These are phyloP conservation scores for Cantharis rustica DNA, from an alignment of 2,888 invertebrate genomes.

Conservation along the genomic window DNA sequence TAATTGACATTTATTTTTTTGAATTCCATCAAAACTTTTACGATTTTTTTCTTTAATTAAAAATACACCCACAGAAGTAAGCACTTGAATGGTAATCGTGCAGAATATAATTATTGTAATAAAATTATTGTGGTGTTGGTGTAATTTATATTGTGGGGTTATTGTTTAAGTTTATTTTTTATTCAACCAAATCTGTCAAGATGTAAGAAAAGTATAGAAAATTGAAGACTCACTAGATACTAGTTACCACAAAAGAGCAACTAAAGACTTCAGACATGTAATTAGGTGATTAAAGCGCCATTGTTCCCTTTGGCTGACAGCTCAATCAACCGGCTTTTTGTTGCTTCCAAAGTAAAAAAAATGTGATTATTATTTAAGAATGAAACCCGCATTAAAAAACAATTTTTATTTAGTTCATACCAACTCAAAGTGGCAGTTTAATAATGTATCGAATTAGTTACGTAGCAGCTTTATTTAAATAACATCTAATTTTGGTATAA, in stretches of 20 bases:
- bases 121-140: background rate
- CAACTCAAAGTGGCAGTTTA: slow-evolving; percentile 36
- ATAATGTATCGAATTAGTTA: slow-evolving; percentile 26
- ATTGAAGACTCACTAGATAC: slow-evolving; percentile 36
- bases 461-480: slow-evolving; percentile 14
- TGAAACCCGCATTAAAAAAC: slow-evolving; percentile 54
- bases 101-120: background rate
- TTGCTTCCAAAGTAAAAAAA: slow-evolving; percentile 46
- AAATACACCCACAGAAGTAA: background rate
- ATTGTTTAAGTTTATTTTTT: slow-evolving; percentile 1
- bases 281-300: slow-evolving; percentile 56
- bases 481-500: slow-evolving; percentile 41
- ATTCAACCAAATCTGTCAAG: background rate
- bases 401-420: slow-evolving; percentile 50
- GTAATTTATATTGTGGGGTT: background rate
- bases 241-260: slow-evolving; percentile 49
- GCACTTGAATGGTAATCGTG: background rate
- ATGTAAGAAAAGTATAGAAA: slow-evolving; percentile 14
- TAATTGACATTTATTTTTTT: background rate
- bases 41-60: background rate
- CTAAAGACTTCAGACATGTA: slow-evolving; percentile 53
- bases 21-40: background rate
- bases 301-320: slow-evolving; percentile 56
- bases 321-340: slow-evolving; percentile 55
- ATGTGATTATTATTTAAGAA: slow-evolving; percentile 52